Evolutionary conservation across 2,888 invertebrate genomes (phyloP).

Genomic region (Gymnocheta viridis): DNA sequence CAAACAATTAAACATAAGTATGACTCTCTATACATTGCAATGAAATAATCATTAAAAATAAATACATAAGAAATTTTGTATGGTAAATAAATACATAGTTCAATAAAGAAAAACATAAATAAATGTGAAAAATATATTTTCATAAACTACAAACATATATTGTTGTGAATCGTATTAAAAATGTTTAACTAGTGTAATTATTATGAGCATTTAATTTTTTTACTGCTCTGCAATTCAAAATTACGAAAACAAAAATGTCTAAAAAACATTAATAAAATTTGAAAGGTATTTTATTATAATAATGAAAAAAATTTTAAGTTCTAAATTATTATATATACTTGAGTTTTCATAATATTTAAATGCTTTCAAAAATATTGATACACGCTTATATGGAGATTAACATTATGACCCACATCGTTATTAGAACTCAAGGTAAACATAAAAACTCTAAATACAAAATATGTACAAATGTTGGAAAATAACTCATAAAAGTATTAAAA

Average conservation of each 20-base stretch:
- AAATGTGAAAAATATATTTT: background rate
- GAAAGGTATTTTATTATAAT: background rate
- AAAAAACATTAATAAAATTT: background rate
- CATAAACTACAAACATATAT: background rate
- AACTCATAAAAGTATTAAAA: constrained; percentile 9
- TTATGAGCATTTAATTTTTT: too few relatives aligned
- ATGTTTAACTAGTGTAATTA: background rate
- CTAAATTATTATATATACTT: background rate
- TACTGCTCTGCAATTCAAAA: too few relatives aligned
- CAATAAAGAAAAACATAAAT: background rate
- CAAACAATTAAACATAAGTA: too few relatives aligned
- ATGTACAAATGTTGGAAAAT: background rate
- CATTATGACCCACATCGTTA: constrained; percentile 47
- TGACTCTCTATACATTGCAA: too few relatives aligned
- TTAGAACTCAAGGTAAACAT: constrained; percentile 56
- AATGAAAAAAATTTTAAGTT: background rate
- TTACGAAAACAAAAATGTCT: background rate
- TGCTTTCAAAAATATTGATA: constrained; percentile 36
- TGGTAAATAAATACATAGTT: background rate
- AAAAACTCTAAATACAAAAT: constrained; percentile 16
- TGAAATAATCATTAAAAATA: too few relatives aligned
- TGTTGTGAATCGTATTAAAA: background rate
- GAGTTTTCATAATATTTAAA: background rate
- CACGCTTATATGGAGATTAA: constrained; percentile 1
- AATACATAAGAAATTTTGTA: background rate